Percentiles rank a stretch among this genome's conserved stretches.
Conservation (phyloP, 2,113 vertebrate species). For the Crocuta crocuta region DNA sequence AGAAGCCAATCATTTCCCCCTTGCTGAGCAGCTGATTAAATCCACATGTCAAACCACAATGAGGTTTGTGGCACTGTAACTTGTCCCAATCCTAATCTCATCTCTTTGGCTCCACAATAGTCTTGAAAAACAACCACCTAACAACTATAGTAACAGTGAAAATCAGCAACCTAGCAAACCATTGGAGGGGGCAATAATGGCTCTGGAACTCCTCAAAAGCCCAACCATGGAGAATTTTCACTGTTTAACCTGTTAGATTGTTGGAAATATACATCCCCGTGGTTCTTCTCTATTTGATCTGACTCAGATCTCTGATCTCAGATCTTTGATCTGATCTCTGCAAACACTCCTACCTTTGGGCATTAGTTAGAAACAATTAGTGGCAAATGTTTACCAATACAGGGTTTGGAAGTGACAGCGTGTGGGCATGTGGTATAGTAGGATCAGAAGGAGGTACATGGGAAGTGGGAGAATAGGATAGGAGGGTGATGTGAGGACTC, state of each 20-base stretch:
- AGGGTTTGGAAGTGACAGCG: background rate
- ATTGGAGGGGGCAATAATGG: background rate
- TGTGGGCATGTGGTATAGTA: background rate
- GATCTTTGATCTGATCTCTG: background rate
- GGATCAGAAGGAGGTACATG: background rate
- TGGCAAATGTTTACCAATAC: background rate
- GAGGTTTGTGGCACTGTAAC: background rate
- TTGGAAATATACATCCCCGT: background rate
- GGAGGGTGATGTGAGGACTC: background rate
- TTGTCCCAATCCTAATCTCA: background rate
- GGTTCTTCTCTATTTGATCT: background rate
- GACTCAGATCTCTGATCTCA: background rate
- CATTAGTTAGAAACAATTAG: background rate
- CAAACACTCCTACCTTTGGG: background rate
- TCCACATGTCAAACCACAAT: background rate
- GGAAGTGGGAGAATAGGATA: background rate
- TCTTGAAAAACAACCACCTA: background rate
- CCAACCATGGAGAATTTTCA: background rate
- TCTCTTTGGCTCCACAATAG: background rate
- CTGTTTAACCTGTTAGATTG: background rate
- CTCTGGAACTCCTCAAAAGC: background rate
- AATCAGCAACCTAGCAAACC: background rate
- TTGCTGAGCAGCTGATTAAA: background rate
- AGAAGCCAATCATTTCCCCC: background rate
- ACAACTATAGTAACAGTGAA: background rate